Conservation (phyloP, 37 sponge, comb jelly and placozoan genomes). For the Chondrilla cf. caribensis region DNA sequence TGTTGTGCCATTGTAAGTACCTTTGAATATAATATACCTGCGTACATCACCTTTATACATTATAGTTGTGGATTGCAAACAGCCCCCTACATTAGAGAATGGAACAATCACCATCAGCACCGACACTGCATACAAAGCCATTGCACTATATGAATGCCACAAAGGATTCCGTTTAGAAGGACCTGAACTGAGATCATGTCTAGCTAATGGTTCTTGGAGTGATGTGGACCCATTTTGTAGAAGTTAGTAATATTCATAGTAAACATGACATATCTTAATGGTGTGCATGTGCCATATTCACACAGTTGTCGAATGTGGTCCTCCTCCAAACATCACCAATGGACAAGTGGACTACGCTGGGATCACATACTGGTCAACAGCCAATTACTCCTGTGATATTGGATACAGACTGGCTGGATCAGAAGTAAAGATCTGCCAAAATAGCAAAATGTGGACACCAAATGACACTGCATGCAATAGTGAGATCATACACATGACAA, state of each 20-base stretch:
- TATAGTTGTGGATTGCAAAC: background rate
- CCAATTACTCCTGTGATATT: constrained; percentile 8
- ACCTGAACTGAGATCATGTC: background rate
- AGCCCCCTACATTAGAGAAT: background rate
- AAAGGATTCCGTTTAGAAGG: background rate
- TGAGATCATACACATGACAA: no score
- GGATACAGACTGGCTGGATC: constrained; percentile 5
- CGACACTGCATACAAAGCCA: constrained; percentile 4
- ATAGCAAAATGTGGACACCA: background rate
- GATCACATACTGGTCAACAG: constrained; percentile 12
- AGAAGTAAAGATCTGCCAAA: background rate
- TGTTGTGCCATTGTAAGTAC: no score
- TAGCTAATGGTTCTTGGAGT: constrained; percentile 6
- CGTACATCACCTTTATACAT: no score
- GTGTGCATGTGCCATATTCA: no score
- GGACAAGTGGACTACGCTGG: background rate
- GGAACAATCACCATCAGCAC: constrained; percentile 1
- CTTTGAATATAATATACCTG: no score
- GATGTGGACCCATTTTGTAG: background rate
- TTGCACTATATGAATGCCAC: constrained; percentile 11
- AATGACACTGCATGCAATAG: no score
- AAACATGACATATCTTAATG: no score
- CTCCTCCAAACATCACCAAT: constrained; percentile 4
- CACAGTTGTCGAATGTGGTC: constrained; percentile 8
- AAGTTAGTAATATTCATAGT: background rate